Evolutionary conservation across 2,888 invertebrate species (phyloP).

Genomic region (Bembecia ichneumoniformis): DNA sequence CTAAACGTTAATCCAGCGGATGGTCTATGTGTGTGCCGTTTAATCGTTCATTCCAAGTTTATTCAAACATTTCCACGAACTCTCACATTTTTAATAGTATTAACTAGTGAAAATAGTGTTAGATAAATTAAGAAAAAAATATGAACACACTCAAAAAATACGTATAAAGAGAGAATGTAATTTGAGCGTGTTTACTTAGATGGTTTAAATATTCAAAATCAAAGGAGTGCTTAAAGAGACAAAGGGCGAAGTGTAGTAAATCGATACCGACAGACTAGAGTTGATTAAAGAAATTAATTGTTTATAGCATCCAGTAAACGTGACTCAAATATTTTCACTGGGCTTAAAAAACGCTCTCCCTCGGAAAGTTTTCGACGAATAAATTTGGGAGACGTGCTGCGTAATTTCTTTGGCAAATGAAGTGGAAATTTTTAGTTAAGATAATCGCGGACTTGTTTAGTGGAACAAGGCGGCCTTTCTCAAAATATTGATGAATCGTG

Average conservation of each 20-base stretch:
- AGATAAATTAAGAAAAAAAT: too few species aligned
- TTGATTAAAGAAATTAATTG: conserved; percentile 54
- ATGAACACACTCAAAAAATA: too few species aligned
- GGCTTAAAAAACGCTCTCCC: not conserved
- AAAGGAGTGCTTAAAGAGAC: not conserved
- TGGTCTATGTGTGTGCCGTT: too few species aligned
- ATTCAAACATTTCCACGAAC: too few species aligned
- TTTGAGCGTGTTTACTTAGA: too few species aligned
- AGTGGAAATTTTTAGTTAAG: not conserved
- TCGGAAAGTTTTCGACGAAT: conserved; percentile 9
- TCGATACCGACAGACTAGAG: conserved; percentile 10
- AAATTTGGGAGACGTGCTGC: not conserved
- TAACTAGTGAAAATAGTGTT: too few species aligned
- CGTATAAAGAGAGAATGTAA: too few species aligned
- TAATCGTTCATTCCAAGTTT: too few species aligned
- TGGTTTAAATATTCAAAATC: not conserved
- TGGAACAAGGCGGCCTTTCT: not conserved
- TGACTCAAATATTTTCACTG: conserved; percentile 25
- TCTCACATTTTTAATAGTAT: too few species aligned
- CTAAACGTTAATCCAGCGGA: too few species aligned
- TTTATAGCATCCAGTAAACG: conserved; percentile 32
- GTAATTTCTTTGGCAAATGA: not conserved
- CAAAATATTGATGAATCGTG: not conserved
- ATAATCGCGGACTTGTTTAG: not conserved
- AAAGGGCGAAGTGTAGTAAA: not conserved